A percentile compares a stretch with the other conserved stretches of the same genome.
Conservation (phyloP, 2,113 vertebrate genomes). For the Nannospalax galili region DNA sequence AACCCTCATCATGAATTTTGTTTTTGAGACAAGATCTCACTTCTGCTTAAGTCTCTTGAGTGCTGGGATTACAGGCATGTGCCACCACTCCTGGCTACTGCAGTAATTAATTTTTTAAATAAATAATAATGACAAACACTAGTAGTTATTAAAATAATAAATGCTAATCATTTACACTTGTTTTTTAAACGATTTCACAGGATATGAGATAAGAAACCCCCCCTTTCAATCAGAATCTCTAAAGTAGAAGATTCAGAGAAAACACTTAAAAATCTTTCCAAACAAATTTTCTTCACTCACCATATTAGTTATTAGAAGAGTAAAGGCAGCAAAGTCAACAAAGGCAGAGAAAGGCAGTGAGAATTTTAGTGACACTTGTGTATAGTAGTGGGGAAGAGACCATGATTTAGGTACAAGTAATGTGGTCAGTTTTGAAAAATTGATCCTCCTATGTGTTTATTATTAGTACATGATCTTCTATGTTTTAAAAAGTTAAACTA, state of each 20-base stretch:
- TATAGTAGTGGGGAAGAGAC: not conserved
- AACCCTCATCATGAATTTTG: not conserved
- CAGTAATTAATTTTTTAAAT: not conserved
- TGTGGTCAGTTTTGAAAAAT: conserved; percentile 13
- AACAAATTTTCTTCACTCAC: conserved; percentile 13
- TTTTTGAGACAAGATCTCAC: not conserved
- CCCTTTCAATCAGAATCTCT: conserved; percentile 8
- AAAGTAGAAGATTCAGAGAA: conserved; percentile 44
- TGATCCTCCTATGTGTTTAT: not conserved
- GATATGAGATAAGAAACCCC: not conserved
- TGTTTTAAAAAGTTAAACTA: conserved; percentile 39
- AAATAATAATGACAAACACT: conserved; percentile 3
- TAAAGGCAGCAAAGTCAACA: not conserved
- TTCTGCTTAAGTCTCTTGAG: not conserved
- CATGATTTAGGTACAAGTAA: not conserved
- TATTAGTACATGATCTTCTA: not conserved
- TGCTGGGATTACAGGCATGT: not conserved
- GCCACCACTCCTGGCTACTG: not conserved
- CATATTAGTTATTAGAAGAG: not conserved
- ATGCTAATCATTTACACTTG: not conserved
- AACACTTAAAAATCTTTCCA: not conserved
- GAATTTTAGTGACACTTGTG: not conserved
- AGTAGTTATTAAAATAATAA: conserved; percentile 9
- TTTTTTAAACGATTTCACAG: not conserved
- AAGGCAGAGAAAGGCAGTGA: not conserved